Base-by-base conservation (phyloP, 2,113 vertebrate species). In the Vimba vimba region DNA sequence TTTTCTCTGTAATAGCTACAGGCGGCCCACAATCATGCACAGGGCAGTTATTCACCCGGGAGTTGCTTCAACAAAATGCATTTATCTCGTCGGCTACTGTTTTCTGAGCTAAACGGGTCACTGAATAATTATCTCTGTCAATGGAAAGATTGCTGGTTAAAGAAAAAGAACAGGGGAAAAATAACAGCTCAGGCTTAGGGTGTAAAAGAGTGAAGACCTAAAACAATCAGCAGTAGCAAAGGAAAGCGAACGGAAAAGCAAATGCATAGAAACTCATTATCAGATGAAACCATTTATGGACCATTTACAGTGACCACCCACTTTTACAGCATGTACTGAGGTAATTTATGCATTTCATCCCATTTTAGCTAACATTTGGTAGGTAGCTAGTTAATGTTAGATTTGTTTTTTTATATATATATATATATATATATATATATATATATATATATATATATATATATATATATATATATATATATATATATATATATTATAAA, bases 61-160 rank as follows among this genome's bases (percentile, higher is more conserved):
- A 73, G 66, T 60, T 25, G 39, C 47, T 19, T 39, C 69, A 68
- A 87, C 68, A 81, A 85, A 81, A 82, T 79, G 64, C 47, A 79
- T 60, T 68, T 82, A 82, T 82, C 80, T 82, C 80, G 45, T 69
- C 36, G 2, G 33, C 79, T 62, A 50, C n/a, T 45, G 55, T 85
- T 82, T 73, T 77, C 27, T 73, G 25, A 45, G 47, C 78, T 80
- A 62, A 82, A 87, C 23, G 43, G 88, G 77, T 52, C 82, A 78
- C 74, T 76, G 78, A 85, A 82, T 85, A 82, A 89, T 89, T 79
- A 52, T 73, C 64, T 68, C 78, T 82, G 79, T 52, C 85, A 73
- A 59, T 75, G 71, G 71, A 75, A 69, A 69, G 47, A 60, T 10
- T 23, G 74, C 39, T 55, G 68, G n/a, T 45, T 77, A 82, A 78